Percentiles rank a stretch among this genome's conserved stretches.
phyloP scores from a whole-genome alignment of 2,797 vertebrate genomes.

The Tokudaia tokunoshimensis region DNA sequence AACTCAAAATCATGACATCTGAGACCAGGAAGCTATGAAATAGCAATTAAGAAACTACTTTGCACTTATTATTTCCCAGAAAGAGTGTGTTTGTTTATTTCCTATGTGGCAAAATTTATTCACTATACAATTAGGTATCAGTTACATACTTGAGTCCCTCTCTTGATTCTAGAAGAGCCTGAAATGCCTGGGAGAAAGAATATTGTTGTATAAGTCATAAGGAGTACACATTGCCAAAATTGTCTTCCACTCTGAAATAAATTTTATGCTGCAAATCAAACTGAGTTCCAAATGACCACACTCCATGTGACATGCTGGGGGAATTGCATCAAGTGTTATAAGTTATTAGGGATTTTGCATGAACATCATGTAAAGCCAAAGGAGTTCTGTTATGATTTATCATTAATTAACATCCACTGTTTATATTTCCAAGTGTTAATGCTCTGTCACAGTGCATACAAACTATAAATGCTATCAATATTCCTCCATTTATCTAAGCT shows the following conservation, averaged over 20 bases:
- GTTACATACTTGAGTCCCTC: constrained; percentile 19
- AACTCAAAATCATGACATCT: constrained; percentile 71
- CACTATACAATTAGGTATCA: constrained; percentile 56
- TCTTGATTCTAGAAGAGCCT: constrained; percentile 45
- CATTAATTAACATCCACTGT: constrained; percentile 69
- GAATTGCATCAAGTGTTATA: constrained; percentile 54
- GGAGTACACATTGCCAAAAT: background rate
- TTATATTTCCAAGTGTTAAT: constrained; percentile 77
- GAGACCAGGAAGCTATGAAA: constrained; percentile 67
- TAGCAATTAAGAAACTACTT: constrained; percentile 72
- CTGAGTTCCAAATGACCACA: constrained; percentile 69
- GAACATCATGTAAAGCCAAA: constrained; percentile 69
- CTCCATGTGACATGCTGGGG: constrained; percentile 48
- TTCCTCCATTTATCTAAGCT: constrained; percentile 79
- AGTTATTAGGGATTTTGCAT: constrained; percentile 72
- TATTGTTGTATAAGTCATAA: background rate
- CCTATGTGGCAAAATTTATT: constrained; percentile 65
- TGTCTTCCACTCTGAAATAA: constrained; percentile 57
- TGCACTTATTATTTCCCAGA: constrained; percentile 63
- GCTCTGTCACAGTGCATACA: constrained; percentile 67
- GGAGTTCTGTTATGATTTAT: constrained; percentile 77
- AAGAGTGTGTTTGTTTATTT: constrained; percentile 69
- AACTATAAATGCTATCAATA: constrained; percentile 81
- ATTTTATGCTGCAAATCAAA: constrained; percentile 63
- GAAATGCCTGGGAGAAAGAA: constrained; percentile 24